These are phyloP conservation scores for Pelodytes ibericus DNA, from an alignment of 2,797 vertebrate species.

Conservation along the genomic window DNA sequence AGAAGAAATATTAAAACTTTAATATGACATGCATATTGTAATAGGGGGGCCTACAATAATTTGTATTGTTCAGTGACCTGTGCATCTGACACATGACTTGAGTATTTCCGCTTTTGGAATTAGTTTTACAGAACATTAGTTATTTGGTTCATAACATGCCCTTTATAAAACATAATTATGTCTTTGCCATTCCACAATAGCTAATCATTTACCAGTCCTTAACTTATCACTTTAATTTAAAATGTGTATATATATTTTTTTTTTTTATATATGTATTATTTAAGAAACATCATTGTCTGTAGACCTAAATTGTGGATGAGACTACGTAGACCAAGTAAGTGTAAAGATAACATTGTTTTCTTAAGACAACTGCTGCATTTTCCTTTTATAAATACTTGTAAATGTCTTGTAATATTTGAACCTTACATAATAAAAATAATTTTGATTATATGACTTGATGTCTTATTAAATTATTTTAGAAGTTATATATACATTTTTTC, in stretches of 20 bases:
- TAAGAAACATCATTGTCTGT: neutral
- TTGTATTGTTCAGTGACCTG: too few species aligned
- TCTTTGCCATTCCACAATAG: neutral
- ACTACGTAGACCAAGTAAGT: constrained; percentile 69
- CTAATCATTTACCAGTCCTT: neutral
- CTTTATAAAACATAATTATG: too few species aligned
- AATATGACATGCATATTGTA: too few species aligned
- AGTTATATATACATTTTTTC: too few species aligned
- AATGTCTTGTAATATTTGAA: constrained; percentile 83
- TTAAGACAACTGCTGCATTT: constrained; percentile 78
- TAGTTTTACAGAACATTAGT: too few species aligned
- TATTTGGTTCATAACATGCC: too few species aligned
- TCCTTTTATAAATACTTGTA: constrained; percentile 78
- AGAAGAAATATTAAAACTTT: too few species aligned
- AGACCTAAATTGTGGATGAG: neutral
- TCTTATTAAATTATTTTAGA: too few species aligned
- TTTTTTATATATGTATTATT: neutral
- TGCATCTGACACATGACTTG: too few species aligned
- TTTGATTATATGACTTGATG: neutral
- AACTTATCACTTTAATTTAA: neutral
- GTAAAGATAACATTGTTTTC: constrained; percentile 77
- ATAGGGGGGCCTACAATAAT: too few species aligned
- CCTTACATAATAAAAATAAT: constrained; percentile 62
- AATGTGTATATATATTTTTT: neutral
- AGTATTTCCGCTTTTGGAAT: too few species aligned